Percentiles rank a stretch among this genome's conserved stretches.
Evolutionary conservation across 2,797 vertebrate species (phyloP).

Genomic region (Loriculus beryllinus): DNA sequence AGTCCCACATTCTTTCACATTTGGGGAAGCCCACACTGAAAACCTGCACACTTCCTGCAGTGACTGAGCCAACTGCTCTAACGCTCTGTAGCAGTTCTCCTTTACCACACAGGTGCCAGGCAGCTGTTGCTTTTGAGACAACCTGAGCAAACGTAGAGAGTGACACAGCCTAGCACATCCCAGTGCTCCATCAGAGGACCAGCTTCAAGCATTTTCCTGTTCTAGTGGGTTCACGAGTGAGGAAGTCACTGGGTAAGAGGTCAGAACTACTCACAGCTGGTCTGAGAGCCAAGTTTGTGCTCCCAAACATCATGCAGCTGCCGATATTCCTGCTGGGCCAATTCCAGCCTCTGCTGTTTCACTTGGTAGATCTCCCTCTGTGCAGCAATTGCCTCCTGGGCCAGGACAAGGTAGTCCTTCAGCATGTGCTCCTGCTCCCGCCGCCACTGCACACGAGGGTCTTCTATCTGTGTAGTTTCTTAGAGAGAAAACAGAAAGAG

Average conservation of each 20-base stretch:
- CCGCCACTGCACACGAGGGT: conserved; percentile 94
- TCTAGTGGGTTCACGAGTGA: background rate
- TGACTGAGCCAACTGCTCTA: background rate
- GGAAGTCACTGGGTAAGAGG: background rate
- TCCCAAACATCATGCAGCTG: conserved; percentile 92
- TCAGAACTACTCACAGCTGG: conserved; percentile 86
- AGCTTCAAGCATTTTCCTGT: background rate
- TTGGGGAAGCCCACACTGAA: background rate
- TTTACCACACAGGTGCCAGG: background rate
- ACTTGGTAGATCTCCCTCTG: conserved; percentile 97
- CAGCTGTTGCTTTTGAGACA: background rate
- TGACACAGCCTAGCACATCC: fast-evolving
- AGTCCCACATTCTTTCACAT: background rate
- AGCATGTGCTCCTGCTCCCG: conserved; percentile 94
- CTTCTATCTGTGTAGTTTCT: conserved; percentile 97
- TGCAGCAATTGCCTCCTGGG: conserved; percentile 88
- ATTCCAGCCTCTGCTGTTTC: conserved; percentile 91
- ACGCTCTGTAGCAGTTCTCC: background rate
- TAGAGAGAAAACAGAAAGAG: conserved; percentile 24
- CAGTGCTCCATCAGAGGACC: background rate
- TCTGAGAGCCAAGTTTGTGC: conserved; percentile 91
- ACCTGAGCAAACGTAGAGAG: fast-evolving
- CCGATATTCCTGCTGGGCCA: conserved; percentile 93
- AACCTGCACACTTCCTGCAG: background rate
- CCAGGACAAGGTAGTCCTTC: conserved; percentile 91